Evolutionary conservation across 2,888 invertebrate genomes (phyloP), one percentile per base, ranked within the genome.

Genomic region (Perizoma flavofasciatum): DNA sequence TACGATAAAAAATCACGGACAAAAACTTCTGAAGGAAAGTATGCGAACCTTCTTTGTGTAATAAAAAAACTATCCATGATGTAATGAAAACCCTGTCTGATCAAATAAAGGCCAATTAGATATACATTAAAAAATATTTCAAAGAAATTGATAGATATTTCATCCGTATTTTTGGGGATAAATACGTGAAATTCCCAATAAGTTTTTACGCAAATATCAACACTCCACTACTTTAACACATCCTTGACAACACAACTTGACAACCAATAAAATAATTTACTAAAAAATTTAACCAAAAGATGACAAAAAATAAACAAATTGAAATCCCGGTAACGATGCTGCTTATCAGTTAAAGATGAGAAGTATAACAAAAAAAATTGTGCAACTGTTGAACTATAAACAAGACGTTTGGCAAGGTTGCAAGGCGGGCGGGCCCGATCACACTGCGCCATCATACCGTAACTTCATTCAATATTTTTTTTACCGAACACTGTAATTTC

Each of bases 381-480:
- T 83, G 86, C 85, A 86, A 81, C 82, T 81, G 82, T 81, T 81
- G 80, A 81, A 83, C 78, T 81, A 86, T 88, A 89, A 85, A 87
- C 86, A 86, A 75, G 80, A 82, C 75, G 84, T 80, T 86, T 89
- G 91, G 89, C 90, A 87, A 81, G 73, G 79, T 81, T 85, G 88
- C 89, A 81, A 79, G 82, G 76, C 77, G 79, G 74, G 76, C 81
- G 79, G 74, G 76, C 81, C 81, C 83, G 88, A 88, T 88, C 81
- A 86, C 80, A 83, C 81, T 85, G 88, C 86, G 85, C 86, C 87
- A 86, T 87, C 89, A 86, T 86, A 85, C 86, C 86, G 78, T 71
- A 80, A 78, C 82, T 89, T 91, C 90, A 91, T 92, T 92, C 92
- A 92, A 91, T 90, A 89, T 88, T 89, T 90, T 91, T 89, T 89